A percentile compares a stretch with the other conserved stretches of the same genome.
phyloP scores from a whole-genome alignment of 37 sponge, comb jelly and placozoan genomes.

The Diacarnus erythraeanus region DNA sequence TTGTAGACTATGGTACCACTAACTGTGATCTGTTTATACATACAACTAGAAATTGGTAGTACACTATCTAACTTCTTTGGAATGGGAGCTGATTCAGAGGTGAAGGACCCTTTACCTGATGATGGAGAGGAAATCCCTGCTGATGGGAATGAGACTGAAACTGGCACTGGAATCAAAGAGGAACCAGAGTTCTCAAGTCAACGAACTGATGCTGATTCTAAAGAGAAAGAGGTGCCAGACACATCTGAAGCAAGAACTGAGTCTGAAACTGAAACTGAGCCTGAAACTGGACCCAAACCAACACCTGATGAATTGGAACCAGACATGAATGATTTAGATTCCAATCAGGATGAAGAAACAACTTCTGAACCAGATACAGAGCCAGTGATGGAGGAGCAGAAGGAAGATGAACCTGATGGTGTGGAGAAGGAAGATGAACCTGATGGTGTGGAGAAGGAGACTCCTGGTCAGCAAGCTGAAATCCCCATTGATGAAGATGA shows the following conservation, averaged over 20 bases:
- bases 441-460: neutral
- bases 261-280: neutral
- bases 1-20: no score
- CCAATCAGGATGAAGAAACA: neutral
- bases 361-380: neutral
- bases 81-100: conserved; percentile 25
- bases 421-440: neutral
- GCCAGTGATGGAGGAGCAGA: neutral
- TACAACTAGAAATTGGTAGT: conserved; percentile 69
- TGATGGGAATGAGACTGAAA: conserved; percentile 7
- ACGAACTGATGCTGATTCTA: no score
- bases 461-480: neutral
- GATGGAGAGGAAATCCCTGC: neutral
- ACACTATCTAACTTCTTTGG: conserved; percentile 84
- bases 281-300: neutral
- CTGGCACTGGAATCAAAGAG: neutral
- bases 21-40: no score
- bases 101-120: conserved; percentile 5
- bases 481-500: neutral
- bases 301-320: neutral
- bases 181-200: conserved; percentile 4
- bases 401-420: neutral
- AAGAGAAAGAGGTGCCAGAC: neutral
- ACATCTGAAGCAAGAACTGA: neutral
- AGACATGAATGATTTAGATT: neutral